Percentiles rank a stretch among this genome's conserved stretches.
phyloP scores from a whole-genome alignment of 92 coral and sea anemone species.

The Phymanthus crucifer region DNA sequence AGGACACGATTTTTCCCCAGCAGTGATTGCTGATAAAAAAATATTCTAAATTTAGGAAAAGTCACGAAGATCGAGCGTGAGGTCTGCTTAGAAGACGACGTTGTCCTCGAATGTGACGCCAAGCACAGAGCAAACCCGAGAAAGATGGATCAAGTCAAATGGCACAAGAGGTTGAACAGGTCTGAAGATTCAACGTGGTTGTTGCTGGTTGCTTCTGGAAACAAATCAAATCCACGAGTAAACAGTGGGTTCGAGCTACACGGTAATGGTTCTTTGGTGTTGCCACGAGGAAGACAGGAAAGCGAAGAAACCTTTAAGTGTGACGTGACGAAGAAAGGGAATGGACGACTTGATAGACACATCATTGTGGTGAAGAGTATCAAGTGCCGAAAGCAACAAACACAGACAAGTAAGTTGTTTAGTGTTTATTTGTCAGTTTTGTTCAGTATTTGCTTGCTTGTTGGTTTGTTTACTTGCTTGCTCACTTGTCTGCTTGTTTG shows the following conservation, averaged over 20 bases:
- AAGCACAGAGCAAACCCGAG: conserved; percentile 38
- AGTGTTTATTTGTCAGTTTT: too few relatives aligned
- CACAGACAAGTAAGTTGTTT: neutral
- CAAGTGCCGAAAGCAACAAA: conserved; percentile 12
- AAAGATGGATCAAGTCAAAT: conserved; percentile 1
- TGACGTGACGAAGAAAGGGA: conserved; percentile 9
- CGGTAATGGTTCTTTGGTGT: conserved; percentile 27
- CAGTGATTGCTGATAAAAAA: neutral
- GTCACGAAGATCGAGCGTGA: conserved; percentile 20
- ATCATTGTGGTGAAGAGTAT: conserved; percentile 20
- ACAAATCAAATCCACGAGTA: neutral
- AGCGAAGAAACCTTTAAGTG: conserved; percentile 21
- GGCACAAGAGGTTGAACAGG: conserved; percentile 16
- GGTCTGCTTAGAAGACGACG: conserved; percentile 38
- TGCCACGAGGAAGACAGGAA: conserved; percentile 30
- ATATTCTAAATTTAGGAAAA: conserved; percentile 4
- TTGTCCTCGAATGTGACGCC: conserved; percentile 34
- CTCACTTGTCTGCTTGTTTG: too few relatives aligned
- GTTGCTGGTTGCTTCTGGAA: conserved; percentile 7
- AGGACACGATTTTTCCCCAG: neutral
- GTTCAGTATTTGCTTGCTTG: too few relatives aligned
- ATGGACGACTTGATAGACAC: conserved; percentile 28
- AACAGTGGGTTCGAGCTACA: conserved; percentile 13
- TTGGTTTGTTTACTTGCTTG: neutral
- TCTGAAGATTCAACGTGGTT: conserved; percentile 9